Base-by-base conservation (phyloP, 2,113 vertebrate species). In the Bos javanicus region DNA sequence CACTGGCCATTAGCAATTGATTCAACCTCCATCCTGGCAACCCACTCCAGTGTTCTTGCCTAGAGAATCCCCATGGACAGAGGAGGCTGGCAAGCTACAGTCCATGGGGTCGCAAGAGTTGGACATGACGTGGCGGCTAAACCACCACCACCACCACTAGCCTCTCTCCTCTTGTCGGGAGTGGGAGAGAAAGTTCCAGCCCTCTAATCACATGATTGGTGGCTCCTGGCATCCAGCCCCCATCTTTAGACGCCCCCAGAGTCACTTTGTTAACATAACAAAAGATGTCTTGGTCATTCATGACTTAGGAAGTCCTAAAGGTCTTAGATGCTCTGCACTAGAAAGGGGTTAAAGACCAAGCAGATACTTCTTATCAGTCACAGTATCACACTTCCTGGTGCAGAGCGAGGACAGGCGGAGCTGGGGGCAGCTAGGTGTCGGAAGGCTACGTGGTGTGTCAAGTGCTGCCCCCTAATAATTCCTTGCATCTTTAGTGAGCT, bases 401-500 rank as follows among this genome's bases (percentile, higher is more conserved):
- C 17, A 46, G 23, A 3, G 3, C 5, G 4, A 26, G 28, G 52
- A 52, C 15, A 46, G 52, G 62, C 0, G 8, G 59, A 16, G 9
- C 5, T 6, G 5, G 78, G 19, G 39, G 10, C 3, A 14, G 67
- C 30, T 12, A 3, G 62, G 7, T 4, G 46, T 33, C 13, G 1
- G 64, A 56, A 13, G 78, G 56, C 50, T 54, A 2, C 0, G 0
- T 1, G 30, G 6, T 0, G 11, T 30, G 0, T 6, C 8, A 5
- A 3, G 0, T 2, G 67, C 74, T 15, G 36, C 8, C 6, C 36
- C 19, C 2, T 3, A 1, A 6, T 3, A 1, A 6, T 10, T 26
- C n/a, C 23, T 54, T 4, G n/a, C 7, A 4, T 33, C 54, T 12
- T 30, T 15, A 3, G 17, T 8, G 36, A 21, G 2, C 13, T 36